These are phyloP conservation scores for Microctonus hyperodae DNA, from an alignment of 2,888 invertebrate genomes.

Conservation along the genomic window DNA sequence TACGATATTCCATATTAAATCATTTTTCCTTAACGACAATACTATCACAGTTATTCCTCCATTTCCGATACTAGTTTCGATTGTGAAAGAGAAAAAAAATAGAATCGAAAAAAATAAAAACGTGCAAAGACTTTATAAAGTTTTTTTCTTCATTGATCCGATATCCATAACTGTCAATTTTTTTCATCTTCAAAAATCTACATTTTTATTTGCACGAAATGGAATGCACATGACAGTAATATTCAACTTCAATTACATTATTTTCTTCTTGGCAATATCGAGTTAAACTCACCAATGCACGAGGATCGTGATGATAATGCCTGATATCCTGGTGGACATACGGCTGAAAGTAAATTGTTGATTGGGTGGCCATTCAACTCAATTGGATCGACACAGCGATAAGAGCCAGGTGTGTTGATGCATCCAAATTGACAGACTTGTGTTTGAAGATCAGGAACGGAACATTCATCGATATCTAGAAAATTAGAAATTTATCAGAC, in stretches of 20 bases:
- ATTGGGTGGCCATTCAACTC: constrained; percentile 51
- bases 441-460: constrained; percentile 60
- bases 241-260: neutral
- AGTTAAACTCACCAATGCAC: constrained; percentile 54
- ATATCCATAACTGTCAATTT: neutral
- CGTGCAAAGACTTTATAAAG: neutral
- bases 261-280: neutral
- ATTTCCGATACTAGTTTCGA: neutral
- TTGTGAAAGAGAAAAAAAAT: neutral
- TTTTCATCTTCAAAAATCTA: neutral
- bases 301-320: constrained; percentile 44
- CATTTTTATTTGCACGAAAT: neutral
- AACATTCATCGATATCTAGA: constrained; percentile 73
- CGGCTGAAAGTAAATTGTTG: constrained; percentile 43
- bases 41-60: neutral
- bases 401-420: constrained; percentile 68
- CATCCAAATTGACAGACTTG: constrained; percentile 62
- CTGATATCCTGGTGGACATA: constrained; percentile 54
- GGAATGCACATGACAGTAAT: neutral
- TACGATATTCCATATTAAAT: constrained; percentile 10
- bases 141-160: neutral
- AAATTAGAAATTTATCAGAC: constrained; percentile 19
- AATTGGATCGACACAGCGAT: constrained; percentile 55
- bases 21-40: neutral
- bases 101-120: neutral